Base-by-base conservation (phyloP, 1,140 invertebrate species). In the Vanessa tameamea region DNA sequence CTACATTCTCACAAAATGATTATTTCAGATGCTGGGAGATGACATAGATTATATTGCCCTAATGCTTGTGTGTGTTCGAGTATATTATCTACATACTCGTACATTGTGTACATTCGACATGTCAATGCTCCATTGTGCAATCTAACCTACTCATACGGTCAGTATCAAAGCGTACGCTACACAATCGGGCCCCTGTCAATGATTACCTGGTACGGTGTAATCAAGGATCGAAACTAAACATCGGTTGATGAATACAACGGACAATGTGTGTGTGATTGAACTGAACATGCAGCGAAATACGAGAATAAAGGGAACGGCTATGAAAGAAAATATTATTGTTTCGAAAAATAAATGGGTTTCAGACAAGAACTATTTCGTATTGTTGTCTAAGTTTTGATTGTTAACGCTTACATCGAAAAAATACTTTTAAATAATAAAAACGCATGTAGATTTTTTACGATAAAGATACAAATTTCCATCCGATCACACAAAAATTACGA, bases 191-290 rank as follows among this genome's bases (percentile, higher is more conserved):
- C 55, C 55, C 55, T 31, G 55, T 26, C 23, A 26, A 59, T 59
- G 23, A 59, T 59, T 59, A 59, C 55, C 55, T 59, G 14, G 20
- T 20, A 26, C 13, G 55, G 20, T 59, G 55, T 59, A 59, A 59
- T 59, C 55, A 59, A 59, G 55, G 23, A 26, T 59, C 55, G 55
- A 59, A 59, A 59, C 20, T 26, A 59, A 59, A 59, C 55, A 59
- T 26, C 23, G 55, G 55, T 26, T 59, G 20, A 59, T 59, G 23
- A 26, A 59, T 23, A 59, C 20, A 59, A 26, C 55, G 20, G 23
- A 59, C 20, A 26, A 26, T 26, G 55, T 26, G 55, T 13, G 55
- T 59, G 31, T 59, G 55, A 59, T 26, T 59, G 14, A 26, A 59
- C 20, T 26, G 23, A 59, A 59, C 20, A 26, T 14, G 23, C 11